Conservation (phyloP, 2,113 vertebrate species). For the Cebidichthys violaceus region DNA sequence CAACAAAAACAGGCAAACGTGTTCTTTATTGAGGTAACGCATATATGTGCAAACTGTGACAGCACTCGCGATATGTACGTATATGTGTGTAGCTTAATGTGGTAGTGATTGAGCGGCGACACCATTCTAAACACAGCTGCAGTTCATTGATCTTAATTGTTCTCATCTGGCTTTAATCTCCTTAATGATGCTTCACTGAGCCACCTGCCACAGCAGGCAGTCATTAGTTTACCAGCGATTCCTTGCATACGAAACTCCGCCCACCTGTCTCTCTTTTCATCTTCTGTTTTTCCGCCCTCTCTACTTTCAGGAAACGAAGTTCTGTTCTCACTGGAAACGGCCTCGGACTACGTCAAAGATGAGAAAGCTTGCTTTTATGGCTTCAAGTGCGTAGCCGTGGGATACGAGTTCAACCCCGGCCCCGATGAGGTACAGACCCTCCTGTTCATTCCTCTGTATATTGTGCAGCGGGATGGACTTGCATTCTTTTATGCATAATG, state of each 20-base stretch:
- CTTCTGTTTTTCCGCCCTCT: slow-evolving; percentile 20
- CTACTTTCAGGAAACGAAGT: slow-evolving; percentile 92
- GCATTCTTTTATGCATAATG: neutral
- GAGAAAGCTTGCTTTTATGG: slow-evolving; percentile 98
- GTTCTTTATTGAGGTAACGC: neutral
- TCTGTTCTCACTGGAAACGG: slow-evolving; percentile 97
- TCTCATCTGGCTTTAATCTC: slow-evolving; percentile 28
- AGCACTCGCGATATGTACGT: neutral
- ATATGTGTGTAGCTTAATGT: neutral
- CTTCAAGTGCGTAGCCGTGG: slow-evolving; percentile 97
- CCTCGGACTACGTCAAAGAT: slow-evolving; percentile 99
- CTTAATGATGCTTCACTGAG: slow-evolving; percentile 23
- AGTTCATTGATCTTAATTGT: slow-evolving; percentile 19
- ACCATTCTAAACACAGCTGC: slow-evolving; percentile 4
- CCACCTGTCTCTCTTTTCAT: slow-evolving; percentile 6
- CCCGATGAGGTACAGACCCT: slow-evolving; percentile 90
- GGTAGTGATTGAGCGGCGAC: neutral
- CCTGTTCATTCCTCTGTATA: neutral
- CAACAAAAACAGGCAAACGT: neutral
- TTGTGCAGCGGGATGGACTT: neutral
- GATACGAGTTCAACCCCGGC: slow-evolving; percentile 97
- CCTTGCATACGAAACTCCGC: slow-evolving; percentile 2
- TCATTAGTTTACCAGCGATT: slow-evolving; percentile 18
- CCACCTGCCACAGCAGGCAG: slow-evolving; percentile 15
- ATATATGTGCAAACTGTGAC: neutral